Base-by-base conservation (phyloP, 2,888 invertebrate species). In the Meteorus cinctellus region DNA sequence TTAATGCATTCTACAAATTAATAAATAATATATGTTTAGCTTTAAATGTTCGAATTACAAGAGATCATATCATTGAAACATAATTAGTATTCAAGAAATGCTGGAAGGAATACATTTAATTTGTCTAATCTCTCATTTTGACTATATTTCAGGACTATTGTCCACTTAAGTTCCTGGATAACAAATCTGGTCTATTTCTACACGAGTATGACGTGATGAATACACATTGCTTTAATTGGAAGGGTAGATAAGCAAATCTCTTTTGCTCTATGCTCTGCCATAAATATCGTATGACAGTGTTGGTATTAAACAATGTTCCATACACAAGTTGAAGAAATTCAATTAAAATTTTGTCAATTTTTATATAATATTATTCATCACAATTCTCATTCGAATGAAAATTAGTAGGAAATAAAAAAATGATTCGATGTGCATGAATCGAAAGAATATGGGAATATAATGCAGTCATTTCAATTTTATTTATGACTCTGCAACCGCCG, bases 131-230 rank as follows among this genome's bases (percentile, higher is more conserved):
- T 55, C 4, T 24, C 8, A 19, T n/a, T 1, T 6, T 19, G n/a
- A 51, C 6, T n/a, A 51, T 51, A 51, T 51, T 51, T 51, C 19
- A n/a, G n/a, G 0, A 51, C 6, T n/a, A 51, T 51, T 51, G 5
- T 51, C 6, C 51, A n/a, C 51, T 19, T 19, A 19, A 19, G 10
- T 5, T 19, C 10, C 8, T 19, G 41, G 36, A 65, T 65, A 41
- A 65, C 24, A 65, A 41, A 65, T 65, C 36, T 36, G 65, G 8
- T 65, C 41, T 24, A 65, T 6, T 41, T 65, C 19, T 55, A 55
- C n/a, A 55, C 24, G n/a, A 3, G 3, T 29, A 41, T 41, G 24
- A 65, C 24, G 24, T 41, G 41, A 65, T 65, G 14, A 65, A 65
- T 65, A 19, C 16, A 8, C 10, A 41, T 31, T 36, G 24, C 16